A percentile compares a stretch with the other conserved stretches of the same genome.
phyloP scores from a whole-genome alignment of 2,888 invertebrate genomes.

The Spilarctia lutea region DNA sequence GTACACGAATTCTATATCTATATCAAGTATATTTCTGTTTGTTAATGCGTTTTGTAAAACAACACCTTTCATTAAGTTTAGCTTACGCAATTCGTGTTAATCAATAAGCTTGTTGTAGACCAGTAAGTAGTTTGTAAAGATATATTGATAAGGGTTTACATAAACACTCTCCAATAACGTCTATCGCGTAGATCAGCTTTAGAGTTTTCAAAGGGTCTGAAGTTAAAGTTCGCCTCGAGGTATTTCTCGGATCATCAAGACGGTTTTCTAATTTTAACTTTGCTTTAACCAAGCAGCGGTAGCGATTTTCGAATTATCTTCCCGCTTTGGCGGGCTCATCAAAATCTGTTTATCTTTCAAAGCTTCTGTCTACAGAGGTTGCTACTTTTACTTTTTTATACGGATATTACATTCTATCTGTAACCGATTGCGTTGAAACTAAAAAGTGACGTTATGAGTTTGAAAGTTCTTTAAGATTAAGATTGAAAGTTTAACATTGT shows the following conservation, averaged over 20 bases:
- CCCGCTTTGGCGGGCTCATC: conserved; percentile 76
- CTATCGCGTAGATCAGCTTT: conserved; percentile 75
- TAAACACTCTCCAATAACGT: conserved; percentile 72
- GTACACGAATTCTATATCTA: not conserved
- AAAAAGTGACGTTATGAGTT: conserved; percentile 10
- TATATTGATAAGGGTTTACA: conserved; percentile 72
- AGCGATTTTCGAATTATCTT: conserved; percentile 79
- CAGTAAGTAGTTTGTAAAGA: conserved; percentile 56
- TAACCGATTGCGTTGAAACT: conserved; percentile 12
- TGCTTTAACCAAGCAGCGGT: conserved; percentile 66
- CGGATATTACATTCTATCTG: conserved; percentile 46
- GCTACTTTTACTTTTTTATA: conserved; percentile 49
- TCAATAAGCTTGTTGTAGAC: conserved; percentile 53
- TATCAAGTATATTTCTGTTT: not conserved
- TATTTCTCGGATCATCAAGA: conserved; percentile 81
- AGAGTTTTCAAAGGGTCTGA: conserved; percentile 77
- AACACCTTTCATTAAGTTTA: conserved; percentile 19
- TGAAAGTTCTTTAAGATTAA: not conserved
- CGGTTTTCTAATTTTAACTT: conserved; percentile 84
- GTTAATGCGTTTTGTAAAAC: conserved; percentile 9
- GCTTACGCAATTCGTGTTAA: conserved; percentile 29
- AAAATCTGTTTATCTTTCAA: conserved; percentile 75
- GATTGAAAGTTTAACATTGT: not conserved
- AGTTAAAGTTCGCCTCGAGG: conserved; percentile 77
- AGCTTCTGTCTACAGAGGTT: conserved; percentile 55